These are phyloP conservation scores for Cavia aperea DNA, from an alignment of 2,113 vertebrate species.

Conservation along the genomic window DNA sequence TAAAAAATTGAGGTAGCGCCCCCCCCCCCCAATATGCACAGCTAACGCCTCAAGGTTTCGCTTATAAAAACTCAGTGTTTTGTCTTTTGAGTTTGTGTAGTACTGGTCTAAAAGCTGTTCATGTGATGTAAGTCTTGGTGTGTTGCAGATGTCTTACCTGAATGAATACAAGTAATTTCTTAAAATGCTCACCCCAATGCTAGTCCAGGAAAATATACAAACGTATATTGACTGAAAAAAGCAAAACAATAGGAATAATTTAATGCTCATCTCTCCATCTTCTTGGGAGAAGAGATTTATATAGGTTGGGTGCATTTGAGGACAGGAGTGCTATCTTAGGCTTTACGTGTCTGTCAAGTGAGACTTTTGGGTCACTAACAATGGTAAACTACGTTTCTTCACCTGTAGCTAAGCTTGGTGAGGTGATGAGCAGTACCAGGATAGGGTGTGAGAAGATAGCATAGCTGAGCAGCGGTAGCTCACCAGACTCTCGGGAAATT, in stretches of 20 bases:
- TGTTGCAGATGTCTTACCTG: background rate
- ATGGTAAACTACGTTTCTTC: background rate
- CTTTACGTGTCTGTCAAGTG: background rate
- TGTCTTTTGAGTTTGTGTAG: background rate
- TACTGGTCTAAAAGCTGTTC: background rate
- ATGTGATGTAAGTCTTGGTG: background rate
- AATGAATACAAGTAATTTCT: background rate
- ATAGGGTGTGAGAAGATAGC: accelerated
- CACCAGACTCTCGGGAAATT: background rate
- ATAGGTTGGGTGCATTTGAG: background rate
- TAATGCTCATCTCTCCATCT: background rate
- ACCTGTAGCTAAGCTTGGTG: background rate
- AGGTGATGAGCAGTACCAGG: accelerated
- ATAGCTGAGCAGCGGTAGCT: accelerated
- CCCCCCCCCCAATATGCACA: too few relatives aligned
- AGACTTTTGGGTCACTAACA: background rate
- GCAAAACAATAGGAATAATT: background rate
- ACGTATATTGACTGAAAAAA: background rate
- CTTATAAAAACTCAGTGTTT: too few relatives aligned
- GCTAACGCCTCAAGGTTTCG: too few relatives aligned
- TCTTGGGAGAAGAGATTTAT: background rate
- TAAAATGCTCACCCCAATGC: background rate
- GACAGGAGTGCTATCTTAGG: background rate
- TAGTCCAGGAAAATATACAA: background rate
- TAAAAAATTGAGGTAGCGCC: too few relatives aligned